Evolutionary conservation across 2,113 vertebrate species (phyloP), one percentile per base, ranked within the genome.

Genomic region (Morone chrysops): DNA sequence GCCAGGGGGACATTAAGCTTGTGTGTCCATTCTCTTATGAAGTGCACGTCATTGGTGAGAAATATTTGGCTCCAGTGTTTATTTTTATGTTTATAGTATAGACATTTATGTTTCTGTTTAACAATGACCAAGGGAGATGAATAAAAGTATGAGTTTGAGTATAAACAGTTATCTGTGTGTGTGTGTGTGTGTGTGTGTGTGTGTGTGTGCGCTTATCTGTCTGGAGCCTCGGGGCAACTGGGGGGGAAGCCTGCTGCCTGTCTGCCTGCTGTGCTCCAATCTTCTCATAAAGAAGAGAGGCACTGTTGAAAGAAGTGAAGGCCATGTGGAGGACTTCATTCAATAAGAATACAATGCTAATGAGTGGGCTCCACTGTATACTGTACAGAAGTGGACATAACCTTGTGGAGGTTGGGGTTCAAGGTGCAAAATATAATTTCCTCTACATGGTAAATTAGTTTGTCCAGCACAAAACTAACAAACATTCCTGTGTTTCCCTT

Each of bases 171-270:
- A 17, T 36, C 4, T 61, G 8, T 56, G 7, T 59, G 45, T 50
- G 9, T 69, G n/a, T 69, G 4, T 63, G 11, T 65, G 25, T 73
- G 12, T 71, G 20, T 61, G 51, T 76, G 60, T 69, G 75, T 74
- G 66, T 73, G 41, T 31, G 36, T 56, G 50, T 56, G 41, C 14
- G 65, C 43, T 73, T 83, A 71, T 88, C 80, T 89, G 87, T 90
- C 87, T 89, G 89, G 59, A 79, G 77, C 88, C 78, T 77, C 8
- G 14, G 81, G 93, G 90, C 77, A 86, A 59, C 75, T 80, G 82
- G 70, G 65, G 50, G 68, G 57, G 61, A 61, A 75, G 77, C 41
- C 72, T 77, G 68, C 59, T 77, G 74, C 45, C 66, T 70, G 82
- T 75, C 76, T 87, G 81, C 82, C 90, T 82, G 87, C 88, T 85